Evolutionary conservation across 2,113 vertebrate species (phyloP).

Genomic region (Fulmarus glacialis): DNA sequence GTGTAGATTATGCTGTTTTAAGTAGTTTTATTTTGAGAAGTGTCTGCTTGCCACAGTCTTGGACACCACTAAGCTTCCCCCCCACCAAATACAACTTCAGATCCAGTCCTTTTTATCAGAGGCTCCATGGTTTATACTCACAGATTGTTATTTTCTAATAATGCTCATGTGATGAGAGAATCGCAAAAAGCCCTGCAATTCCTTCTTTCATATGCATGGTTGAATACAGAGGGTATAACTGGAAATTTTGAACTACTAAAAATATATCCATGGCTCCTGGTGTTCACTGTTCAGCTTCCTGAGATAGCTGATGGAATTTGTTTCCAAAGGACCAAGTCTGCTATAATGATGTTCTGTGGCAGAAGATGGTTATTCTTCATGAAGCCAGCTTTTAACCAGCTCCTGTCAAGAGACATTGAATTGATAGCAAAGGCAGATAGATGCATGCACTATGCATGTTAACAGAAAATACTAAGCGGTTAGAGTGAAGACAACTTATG

Average conservation of each 20-base stretch:
- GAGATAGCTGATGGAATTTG: not conserved
- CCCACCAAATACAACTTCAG: not conserved
- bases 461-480: not conserved
- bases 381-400: not conserved
- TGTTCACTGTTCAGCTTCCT: not conserved
- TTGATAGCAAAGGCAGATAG: not conserved
- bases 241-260: not conserved
- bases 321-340: not conserved
- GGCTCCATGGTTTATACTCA: not conserved
- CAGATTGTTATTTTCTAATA: not conserved
- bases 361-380: not conserved
- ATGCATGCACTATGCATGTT: fast-evolving
- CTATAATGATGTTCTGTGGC: not conserved
- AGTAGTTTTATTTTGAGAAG: not conserved
- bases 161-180: not conserved
- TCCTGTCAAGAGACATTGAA: not conserved
- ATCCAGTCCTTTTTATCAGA: not conserved
- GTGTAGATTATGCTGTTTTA: not conserved
- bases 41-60: not conserved
- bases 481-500: not conserved
- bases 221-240: not conserved
- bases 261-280: not conserved
- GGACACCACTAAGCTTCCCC: not conserved
- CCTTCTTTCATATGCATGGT: not conserved
- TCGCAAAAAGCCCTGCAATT: not conserved